Percentiles rank a stretch among this genome's conserved stretches.
Conservation (phyloP, 2,888 invertebrate species). For the Caenorhabditis panamensis region DNA sequence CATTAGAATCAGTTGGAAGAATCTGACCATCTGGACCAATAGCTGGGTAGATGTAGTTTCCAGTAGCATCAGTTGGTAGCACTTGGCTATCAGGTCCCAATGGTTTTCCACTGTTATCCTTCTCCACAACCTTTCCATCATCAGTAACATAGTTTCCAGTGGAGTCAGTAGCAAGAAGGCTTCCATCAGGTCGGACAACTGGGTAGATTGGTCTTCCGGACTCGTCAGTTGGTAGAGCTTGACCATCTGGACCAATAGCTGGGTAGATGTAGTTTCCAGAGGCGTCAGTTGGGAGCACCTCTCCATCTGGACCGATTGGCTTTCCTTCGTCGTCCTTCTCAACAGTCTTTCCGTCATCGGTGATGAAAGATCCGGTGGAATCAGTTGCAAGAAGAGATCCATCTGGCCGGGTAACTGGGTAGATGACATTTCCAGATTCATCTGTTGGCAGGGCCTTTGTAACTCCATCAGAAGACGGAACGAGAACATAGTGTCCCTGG, state of each 20-base stretch:
- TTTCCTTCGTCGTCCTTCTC: conserved; percentile 65
- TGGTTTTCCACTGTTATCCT: conserved; percentile 10
- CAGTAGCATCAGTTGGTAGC: conserved; percentile 44
- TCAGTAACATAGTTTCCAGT: conserved; percentile 49
- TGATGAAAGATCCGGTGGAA: conserved; percentile 41
- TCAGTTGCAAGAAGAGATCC: conserved; percentile 61
- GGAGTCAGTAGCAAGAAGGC: conserved; percentile 51
- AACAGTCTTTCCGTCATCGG: conserved; percentile 50
- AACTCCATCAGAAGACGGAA: conserved; percentile 25
- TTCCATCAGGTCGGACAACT: conserved; percentile 23
- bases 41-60: conserved; percentile 33
- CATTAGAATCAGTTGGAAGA: conserved; percentile 56
- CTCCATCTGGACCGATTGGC: conserved; percentile 65
- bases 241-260: conserved; percentile 24
- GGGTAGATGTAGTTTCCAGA: conserved; percentile 64
- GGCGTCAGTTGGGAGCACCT: conserved; percentile 58
- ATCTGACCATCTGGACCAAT: conserved; percentile 28
- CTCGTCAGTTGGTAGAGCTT: conserved; percentile 69
- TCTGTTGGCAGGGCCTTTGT: conserved; percentile 57
- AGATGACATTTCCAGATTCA: conserved; percentile 42
- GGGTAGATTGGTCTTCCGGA: conserved; percentile 58
- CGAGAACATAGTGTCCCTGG: conserved; percentile 45
- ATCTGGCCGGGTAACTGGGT: conserved; percentile 55
- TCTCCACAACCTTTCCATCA: conserved; percentile 2
- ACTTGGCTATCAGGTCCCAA: conserved; percentile 23